Evolutionary conservation across 2,797 vertebrate species (phyloP).

Genomic region (Synaphobranchus kaupii): DNA sequence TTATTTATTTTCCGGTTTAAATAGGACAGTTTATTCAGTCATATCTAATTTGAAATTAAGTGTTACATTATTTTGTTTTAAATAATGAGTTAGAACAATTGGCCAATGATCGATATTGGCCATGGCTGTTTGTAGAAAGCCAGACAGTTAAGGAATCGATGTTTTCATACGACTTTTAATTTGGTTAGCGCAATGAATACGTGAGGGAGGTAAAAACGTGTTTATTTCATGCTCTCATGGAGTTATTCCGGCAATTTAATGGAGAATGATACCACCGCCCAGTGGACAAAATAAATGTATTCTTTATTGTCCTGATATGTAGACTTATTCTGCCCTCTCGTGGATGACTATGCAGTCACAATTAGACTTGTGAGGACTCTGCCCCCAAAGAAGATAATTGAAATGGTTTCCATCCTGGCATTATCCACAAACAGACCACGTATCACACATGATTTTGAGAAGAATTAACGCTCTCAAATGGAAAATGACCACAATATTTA

Average conservation of each 20-base stretch:
- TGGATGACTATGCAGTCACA: slow-evolving; percentile 22
- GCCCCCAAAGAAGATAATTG: not conserved
- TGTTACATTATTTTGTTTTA: not conserved
- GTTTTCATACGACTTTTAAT: not conserved
- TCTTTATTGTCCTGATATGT: not conserved
- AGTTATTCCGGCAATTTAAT: not conserved
- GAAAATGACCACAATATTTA: no score
- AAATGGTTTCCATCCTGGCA: not conserved
- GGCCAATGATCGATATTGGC: not conserved
- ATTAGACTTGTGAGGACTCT: not conserved
- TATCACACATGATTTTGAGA: no score
- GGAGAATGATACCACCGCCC: slow-evolving; percentile 43
- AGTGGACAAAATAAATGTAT: slow-evolving; percentile 27
- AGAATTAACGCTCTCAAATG: no score
- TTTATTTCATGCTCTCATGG: not conserved
- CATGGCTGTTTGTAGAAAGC: not conserved
- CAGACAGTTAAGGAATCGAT: not conserved
- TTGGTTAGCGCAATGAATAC: not conserved
- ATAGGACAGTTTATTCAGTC: not conserved
- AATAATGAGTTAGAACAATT: slow-evolving; percentile 3
- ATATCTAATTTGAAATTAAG: not conserved
- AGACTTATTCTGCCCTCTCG: slow-evolving; percentile 52
- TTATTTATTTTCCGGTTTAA: not conserved
- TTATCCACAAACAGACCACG: not conserved
- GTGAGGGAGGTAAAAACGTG: not conserved